Base-by-base conservation (phyloP, 1,140 invertebrate genomes). In the Reticulitermes speratus region DNA sequence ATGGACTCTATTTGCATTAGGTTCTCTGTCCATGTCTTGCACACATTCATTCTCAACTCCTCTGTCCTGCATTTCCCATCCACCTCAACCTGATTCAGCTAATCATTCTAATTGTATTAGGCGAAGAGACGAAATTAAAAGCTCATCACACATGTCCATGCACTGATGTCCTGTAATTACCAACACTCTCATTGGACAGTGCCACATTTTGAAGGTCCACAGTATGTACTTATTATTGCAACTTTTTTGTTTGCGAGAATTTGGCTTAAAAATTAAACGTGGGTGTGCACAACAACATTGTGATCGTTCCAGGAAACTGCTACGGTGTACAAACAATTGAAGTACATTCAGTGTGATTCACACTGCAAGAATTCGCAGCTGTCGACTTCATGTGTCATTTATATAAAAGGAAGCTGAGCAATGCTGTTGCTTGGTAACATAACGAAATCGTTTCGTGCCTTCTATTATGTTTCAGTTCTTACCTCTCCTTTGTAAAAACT, bases 261-360 rank as follows among this genome's bases (percentile, higher is more conserved):
- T 75, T 75, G 65, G 65, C 65, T 30, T 8, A 8, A 75, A 25
- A 11, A 14, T 8, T 8, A 30, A 25, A 30, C n/a, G 65, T 75
- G 65, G 65, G 65, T 75, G 65, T 30, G n/a, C 19, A 14, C 12
- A 16, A 75, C 1, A 75, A 75, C 14, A 25, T 75, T 75, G 65
- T 30, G 65, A n/a, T 8, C 3, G 25, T 88, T 86, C 86, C 89
- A 55, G 52, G 55, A 88, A 89, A 88, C 65, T 86, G 88, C 69
- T 65, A 87, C 59, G 87, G 87, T 21, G 87, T 87, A 69, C 59
- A 84, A 82, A 87, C 65, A 59, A 87, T 44, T 30, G 83, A 45
- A 52, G n/a, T 44, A 44, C 82, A 83, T 25, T 23, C 7, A 48
- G 1, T 65, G 65, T 75, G 65, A 75, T 25, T 75, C 65, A 75